A percentile compares a stretch with the other conserved stretches of the same genome.
Evolutionary conservation across 2,113 vertebrate genomes (phyloP).

Genomic region (Stomatorhinus ivindoensis): DNA sequence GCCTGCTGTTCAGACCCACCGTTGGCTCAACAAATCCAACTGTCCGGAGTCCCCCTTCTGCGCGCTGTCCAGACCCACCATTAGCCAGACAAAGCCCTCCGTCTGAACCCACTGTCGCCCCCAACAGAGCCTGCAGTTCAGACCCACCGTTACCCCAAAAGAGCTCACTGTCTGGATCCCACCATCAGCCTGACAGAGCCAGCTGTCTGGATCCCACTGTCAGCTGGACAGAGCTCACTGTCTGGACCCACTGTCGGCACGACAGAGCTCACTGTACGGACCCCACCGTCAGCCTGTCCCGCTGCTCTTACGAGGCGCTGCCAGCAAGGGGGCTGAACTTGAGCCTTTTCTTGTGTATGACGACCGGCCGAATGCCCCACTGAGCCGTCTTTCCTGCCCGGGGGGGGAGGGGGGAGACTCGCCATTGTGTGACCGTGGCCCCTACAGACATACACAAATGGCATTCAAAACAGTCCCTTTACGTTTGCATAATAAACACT

Average conservation of each 20-base stretch:
- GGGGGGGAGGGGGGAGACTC: background rate
- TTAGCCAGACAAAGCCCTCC: background rate
- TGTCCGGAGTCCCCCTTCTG: background rate
- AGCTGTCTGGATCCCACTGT: background rate
- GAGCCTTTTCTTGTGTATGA: background rate
- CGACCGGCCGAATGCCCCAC: background rate
- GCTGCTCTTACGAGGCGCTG: background rate
- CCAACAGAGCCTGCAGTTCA: background rate
- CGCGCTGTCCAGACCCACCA: background rate
- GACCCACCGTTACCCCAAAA: background rate
- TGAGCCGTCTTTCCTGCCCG: background rate
- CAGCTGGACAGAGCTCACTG: background rate
- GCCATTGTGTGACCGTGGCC: background rate
- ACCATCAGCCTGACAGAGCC: background rate
- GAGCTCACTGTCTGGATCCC: background rate
- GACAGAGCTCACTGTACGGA: background rate
- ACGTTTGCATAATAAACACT: background rate
- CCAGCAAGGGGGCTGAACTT: background rate
- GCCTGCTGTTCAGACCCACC: background rate
- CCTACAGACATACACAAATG: background rate
- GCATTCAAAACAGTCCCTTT: background rate
- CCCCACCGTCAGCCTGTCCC: background rate
- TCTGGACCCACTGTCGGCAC: background rate
- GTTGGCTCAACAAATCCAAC: background rate
- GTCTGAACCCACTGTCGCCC: background rate